Conservation (phyloP, 2,888 invertebrate genomes). For the Calameuta filiformis region DNA sequence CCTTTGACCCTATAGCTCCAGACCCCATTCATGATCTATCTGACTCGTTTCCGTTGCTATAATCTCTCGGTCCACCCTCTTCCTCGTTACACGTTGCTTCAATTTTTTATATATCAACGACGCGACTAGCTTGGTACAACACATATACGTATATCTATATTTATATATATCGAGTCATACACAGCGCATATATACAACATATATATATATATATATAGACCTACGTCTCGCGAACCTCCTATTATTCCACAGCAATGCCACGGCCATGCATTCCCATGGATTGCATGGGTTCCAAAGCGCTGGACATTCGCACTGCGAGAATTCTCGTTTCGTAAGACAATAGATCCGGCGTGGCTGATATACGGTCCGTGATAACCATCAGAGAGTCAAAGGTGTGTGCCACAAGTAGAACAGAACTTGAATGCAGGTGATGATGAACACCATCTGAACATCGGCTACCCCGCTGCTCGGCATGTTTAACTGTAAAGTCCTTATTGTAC, state of each 20-base stretch:
- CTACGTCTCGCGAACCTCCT: neutral
- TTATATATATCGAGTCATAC: neutral
- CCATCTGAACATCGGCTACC: neutral
- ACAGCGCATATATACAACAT: neutral
- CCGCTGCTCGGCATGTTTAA: neutral
- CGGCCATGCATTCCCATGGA: neutral
- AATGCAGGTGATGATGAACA: neutral
- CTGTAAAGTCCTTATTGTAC: neutral
- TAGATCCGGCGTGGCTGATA: constrained; percentile 27
- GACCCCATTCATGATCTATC: neutral
- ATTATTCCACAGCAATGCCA: neutral
- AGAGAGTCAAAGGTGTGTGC: constrained; percentile 24
- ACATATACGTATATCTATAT: neutral
- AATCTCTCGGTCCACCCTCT: neutral
- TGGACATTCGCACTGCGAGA: constrained; percentile 19
- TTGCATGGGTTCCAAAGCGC: neutral
- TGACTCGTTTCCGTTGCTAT: neutral
- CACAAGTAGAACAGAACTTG: neutral
- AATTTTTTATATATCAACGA: neutral
- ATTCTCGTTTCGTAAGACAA: constrained; percentile 28
- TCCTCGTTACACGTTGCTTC: neutral
- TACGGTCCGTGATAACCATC: constrained; percentile 33
- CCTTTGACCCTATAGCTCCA: neutral
- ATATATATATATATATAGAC: neutral
- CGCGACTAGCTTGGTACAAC: neutral